Percentiles rank a stretch among this genome's conserved stretches.
These are phyloP conservation scores for Trachymyrmex cornetzi DNA, from an alignment of 1,140 invertebrate species.

Conservation along the genomic window DNA sequence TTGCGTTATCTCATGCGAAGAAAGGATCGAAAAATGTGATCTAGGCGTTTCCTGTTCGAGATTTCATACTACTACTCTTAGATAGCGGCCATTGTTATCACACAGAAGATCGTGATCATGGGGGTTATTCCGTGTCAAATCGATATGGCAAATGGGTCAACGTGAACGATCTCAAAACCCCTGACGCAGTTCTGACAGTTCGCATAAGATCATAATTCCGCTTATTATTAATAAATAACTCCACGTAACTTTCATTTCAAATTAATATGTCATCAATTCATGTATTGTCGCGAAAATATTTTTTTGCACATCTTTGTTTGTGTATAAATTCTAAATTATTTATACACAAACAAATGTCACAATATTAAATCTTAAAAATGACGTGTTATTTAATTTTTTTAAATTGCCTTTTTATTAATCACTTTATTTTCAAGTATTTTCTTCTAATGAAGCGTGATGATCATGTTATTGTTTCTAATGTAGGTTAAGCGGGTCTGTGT, in stretches of 20 bases:
- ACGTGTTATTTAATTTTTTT: background rate
- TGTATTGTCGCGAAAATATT: background rate
- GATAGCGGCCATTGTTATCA: slow-evolving; percentile 1
- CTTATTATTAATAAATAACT: background rate
- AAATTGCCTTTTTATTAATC: background rate
- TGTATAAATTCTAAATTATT: slow-evolving; percentile 3
- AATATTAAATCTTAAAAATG: background rate
- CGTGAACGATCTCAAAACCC: slow-evolving; percentile 15
- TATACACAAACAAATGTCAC: background rate
- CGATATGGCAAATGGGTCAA: slow-evolving; percentile 52
- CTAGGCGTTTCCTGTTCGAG: background rate
- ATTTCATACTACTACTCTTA: background rate
- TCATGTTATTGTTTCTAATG: slow-evolving; percentile 29
- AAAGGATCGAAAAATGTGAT: background rate
- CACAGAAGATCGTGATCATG: slow-evolving; percentile 6
- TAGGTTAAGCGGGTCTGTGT: slow-evolving; percentile 26
- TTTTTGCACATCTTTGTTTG: background rate
- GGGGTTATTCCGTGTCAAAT: slow-evolving; percentile 39
- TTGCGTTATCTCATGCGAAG: background rate
- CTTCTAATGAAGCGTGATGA: background rate
- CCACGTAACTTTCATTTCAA: background rate
- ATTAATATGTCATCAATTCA: background rate
- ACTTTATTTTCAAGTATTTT: background rate
- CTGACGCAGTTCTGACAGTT: background rate
- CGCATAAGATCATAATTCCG: background rate